Evolutionary conservation across 2,797 vertebrate genomes (phyloP).

Genomic region (Phataginus tetradactyla): DNA sequence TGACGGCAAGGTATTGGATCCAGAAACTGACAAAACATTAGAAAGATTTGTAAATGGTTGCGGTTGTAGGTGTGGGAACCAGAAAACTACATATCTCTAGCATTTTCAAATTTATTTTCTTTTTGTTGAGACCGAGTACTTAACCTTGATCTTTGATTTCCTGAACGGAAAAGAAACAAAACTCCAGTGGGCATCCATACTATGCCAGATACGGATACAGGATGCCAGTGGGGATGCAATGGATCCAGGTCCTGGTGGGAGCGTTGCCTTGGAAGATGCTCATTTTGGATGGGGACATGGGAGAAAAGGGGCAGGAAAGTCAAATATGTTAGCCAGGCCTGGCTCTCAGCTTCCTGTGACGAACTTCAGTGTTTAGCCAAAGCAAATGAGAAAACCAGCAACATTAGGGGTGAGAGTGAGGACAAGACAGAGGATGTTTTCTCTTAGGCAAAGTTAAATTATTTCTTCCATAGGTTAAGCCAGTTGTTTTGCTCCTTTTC

Average conservation of each 20-base stretch:
- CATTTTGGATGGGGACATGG: not conserved
- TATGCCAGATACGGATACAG: not conserved
- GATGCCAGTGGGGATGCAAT: not conserved
- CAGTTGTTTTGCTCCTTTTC: not conserved
- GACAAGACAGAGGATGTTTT: not conserved
- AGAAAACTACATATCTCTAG: not conserved
- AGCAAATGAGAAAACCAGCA: not conserved
- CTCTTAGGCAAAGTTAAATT: not conserved
- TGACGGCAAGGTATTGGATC: conserved; percentile 56
- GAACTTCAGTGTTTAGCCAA: not conserved
- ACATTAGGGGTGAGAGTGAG: rapidly evolving
- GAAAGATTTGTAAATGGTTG: conserved; percentile 68
- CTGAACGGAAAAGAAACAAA: conserved; percentile 75
- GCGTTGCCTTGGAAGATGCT: not conserved
- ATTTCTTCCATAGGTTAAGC: not conserved
- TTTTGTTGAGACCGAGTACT: conserved; percentile 68
- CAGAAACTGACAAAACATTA: conserved; percentile 69
- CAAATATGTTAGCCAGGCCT: not conserved
- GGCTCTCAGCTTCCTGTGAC: not conserved
- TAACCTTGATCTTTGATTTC: conserved; percentile 65
- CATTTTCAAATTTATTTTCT: conserved; percentile 68
- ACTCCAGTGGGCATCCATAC: not conserved
- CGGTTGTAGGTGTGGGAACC: conserved; percentile 4
- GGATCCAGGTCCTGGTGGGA: not conserved
- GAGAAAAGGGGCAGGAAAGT: not conserved